phyloP scores from a whole-genome alignment of 2,113 vertebrate genomes.

The Pterocles burchelli region DNA sequence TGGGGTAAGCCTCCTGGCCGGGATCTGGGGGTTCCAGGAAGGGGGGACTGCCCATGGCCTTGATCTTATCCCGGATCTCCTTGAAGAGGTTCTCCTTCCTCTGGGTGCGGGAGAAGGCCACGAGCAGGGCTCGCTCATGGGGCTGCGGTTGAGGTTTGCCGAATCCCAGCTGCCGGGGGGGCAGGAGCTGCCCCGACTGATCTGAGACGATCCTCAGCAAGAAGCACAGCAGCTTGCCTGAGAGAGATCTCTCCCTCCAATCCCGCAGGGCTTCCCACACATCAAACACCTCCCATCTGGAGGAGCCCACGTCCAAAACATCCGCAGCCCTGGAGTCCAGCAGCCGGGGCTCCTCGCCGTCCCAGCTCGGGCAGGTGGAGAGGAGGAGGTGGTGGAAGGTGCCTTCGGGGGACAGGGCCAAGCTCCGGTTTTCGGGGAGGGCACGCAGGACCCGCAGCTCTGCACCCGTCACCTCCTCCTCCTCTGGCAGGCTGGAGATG shows the following conservation, averaged over 20 bases:
- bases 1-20: constrained; percentile 4
- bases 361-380: constrained; percentile 68
- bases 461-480: constrained; percentile 79
- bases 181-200: constrained; percentile 35
- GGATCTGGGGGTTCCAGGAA: constrained; percentile 39
- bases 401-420: constrained; percentile 55
- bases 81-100: constrained; percentile 83
- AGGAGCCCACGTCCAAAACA: constrained; percentile 29
- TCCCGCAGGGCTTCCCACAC: constrained; percentile 74
- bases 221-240: constrained; percentile 74
- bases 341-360: constrained; percentile 17
- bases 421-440: constrained; percentile 48
- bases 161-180: constrained; percentile 75
- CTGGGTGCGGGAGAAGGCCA: constrained; percentile 79
- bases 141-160: constrained; percentile 33
- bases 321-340: constrained; percentile 77
- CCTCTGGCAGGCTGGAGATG: constrained; percentile 76
- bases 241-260: constrained; percentile 4
- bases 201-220: constrained; percentile 72
- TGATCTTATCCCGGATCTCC: constrained; percentile 83
- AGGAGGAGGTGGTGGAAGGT: constrained; percentile 77
- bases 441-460: constrained; percentile 82
- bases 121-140: constrained; percentile 82
- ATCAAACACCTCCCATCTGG: constrained; percentile 86
- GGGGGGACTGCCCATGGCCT: constrained; percentile 64